phyloP scores from a whole-genome alignment of 2,888 invertebrate genomes.

The Dioctria rufipes region DNA sequence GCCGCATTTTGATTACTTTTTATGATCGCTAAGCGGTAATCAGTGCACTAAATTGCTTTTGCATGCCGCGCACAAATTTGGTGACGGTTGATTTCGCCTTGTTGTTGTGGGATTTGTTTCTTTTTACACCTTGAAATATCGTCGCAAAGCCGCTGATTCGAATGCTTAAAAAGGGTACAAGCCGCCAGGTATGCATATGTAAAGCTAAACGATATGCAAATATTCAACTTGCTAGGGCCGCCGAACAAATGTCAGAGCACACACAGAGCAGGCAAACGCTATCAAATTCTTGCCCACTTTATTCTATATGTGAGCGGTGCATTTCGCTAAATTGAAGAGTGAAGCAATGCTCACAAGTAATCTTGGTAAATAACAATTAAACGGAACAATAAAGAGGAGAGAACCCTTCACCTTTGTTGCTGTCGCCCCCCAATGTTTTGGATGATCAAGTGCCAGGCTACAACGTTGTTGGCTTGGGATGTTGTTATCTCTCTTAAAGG shows the following conservation, averaged over 20 bases:
- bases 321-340: slow-evolving; percentile 48
- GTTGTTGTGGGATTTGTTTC: neutral
- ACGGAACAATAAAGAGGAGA: slow-evolving; percentile 44
- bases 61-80: neutral
- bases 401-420: slow-evolving; percentile 45
- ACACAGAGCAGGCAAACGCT: slow-evolving; percentile 6
- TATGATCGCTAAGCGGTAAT: neutral
- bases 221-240: slow-evolving; percentile 65
- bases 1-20: neutral
- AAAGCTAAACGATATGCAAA: slow-evolving; percentile 68
- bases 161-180: slow-evolving; percentile 36
- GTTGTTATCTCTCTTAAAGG: neutral
- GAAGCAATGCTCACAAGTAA: slow-evolving; percentile 37
- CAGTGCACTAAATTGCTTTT: neutral
- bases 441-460: slow-evolving; percentile 4
- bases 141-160: slow-evolving; percentile 6
- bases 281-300: slow-evolving; percentile 25
- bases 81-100: neutral
- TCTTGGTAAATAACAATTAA: slow-evolving; percentile 53
- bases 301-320: slow-evolving; percentile 15
- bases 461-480: neutral
- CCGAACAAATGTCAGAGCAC: neutral
- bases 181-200: slow-evolving; percentile 59
- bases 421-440: slow-evolving; percentile 8
- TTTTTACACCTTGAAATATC: slow-evolving; percentile 3